phyloP scores from a whole-genome alignment of 2,113 vertebrate species.

The Takifugu bimaculatus region DNA sequence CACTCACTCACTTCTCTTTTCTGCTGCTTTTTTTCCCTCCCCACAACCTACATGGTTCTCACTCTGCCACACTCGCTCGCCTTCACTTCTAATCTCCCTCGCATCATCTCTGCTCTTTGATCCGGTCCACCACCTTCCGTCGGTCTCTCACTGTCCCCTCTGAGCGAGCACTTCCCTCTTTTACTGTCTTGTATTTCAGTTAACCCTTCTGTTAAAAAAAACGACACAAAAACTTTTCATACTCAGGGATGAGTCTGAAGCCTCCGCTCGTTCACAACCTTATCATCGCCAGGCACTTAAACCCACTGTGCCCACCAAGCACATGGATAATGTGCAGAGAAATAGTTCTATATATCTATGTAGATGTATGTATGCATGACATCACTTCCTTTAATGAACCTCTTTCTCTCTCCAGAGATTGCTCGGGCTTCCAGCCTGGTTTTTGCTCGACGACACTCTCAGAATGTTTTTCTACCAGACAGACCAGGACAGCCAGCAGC shows the following conservation, averaged over 20 bases:
- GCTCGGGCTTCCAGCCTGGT: slow-evolving; percentile 82
- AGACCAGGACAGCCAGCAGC: slow-evolving; percentile 77
- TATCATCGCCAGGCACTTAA: too few relatives aligned
- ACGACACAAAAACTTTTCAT: too few relatives aligned
- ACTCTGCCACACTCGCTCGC: slow-evolving; percentile 33
- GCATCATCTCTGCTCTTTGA: slow-evolving; percentile 24
- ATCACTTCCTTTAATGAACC: too few relatives aligned
- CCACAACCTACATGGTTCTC: slow-evolving; percentile 47
- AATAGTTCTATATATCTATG: too few relatives aligned
- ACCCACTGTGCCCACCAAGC: too few relatives aligned
- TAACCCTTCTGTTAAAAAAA: too few relatives aligned
- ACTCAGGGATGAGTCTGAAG: too few relatives aligned
- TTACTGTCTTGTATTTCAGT: neutral
- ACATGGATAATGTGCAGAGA: too few relatives aligned
- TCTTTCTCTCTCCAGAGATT: slow-evolving; percentile 58
- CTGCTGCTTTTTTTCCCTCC: slow-evolving; percentile 18
- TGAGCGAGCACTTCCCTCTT: neutral
- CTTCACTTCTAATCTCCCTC: slow-evolving; percentile 28
- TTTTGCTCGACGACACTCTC: slow-evolving; percentile 84
- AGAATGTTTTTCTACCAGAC: slow-evolving; percentile 94
- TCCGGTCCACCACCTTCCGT: slow-evolving; percentile 17
- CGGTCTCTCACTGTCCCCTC: slow-evolving; percentile 17
- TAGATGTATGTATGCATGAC: too few relatives aligned
- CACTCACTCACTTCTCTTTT: slow-evolving; percentile 63
- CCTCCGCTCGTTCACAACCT: too few relatives aligned